These are phyloP conservation scores for Lanius ludovicianus DNA, from an alignment of 2,113 vertebrate genomes.

Conservation along the genomic window DNA sequence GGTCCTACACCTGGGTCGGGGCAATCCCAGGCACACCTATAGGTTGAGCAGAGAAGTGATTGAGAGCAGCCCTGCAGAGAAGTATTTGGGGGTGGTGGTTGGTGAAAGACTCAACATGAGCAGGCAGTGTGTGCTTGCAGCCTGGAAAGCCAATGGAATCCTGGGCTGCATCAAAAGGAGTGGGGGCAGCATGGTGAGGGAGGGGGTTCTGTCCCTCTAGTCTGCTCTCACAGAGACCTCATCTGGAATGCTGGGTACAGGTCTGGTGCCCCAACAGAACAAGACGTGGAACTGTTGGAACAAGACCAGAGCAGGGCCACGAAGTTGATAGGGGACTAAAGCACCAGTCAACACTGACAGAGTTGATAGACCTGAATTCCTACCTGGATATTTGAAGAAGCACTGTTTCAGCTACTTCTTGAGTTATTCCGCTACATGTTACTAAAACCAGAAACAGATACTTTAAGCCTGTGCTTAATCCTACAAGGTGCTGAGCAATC, in stretches of 20 bases:
- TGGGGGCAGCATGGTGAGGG: rapidly evolving
- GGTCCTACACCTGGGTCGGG: rapidly evolving
- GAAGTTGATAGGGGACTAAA: not conserved
- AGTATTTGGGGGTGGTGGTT: not conserved
- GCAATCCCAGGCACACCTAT: not conserved
- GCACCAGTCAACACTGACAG: not conserved
- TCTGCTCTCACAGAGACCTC: not conserved
- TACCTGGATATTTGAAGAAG: not conserved
- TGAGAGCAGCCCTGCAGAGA: not conserved
- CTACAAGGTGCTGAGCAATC: not conserved
- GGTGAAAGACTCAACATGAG: not conserved
- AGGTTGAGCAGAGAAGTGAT: not conserved
- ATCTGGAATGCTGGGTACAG: not conserved
- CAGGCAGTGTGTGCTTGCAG: not conserved
- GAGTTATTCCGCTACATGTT: rapidly evolving
- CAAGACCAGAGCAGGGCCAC: not conserved
- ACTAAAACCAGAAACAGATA: not conserved
- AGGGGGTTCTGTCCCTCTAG: not conserved
- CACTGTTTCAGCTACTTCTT: not conserved
- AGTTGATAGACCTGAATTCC: not conserved
- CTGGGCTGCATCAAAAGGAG: not conserved
- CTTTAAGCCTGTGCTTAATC: not conserved
- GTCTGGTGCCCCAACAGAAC: not conserved
- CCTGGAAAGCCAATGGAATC: not conserved
- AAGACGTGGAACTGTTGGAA: not conserved